Evolutionary conservation across 2,888 invertebrate species (phyloP), one percentile per base, ranked within the genome.

Genomic region (Ashinkailepas kermadecensis): DNA sequence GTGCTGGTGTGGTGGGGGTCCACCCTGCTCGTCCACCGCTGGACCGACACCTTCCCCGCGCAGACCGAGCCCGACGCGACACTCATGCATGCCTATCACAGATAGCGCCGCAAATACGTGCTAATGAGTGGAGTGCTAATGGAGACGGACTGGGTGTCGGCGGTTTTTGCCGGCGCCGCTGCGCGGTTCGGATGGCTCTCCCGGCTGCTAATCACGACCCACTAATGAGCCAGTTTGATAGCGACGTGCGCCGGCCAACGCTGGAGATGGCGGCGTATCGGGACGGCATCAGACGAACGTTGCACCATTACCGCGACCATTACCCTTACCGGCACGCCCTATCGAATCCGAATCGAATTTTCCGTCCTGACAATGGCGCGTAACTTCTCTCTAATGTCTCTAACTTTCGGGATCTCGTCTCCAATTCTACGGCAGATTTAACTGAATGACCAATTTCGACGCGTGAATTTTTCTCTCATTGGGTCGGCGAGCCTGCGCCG

Each of bases 401-500:
- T 74, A 74, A 74, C 74, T 74, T 74, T 74, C 74, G 25, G 13
- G 74, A 74, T 74, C 74, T 74, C 74, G 74, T 74, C 74, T 54
- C 74, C 74, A 74, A 74, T 74, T 74, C 74, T 74, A 74, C 74
- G 74, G 74, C 74, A 39, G 74, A 74, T 74, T 74, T 74, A 74
- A 74, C 74, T 74, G 74, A 74, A 74, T 74, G 74, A 74, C 74
- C 74, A 74, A 74, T 74, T 74, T 13, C 39, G 54, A 74, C 74
- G 74, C 74, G 74, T 74, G 74, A 74, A 74, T 74, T 74, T 74
- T 74, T 74, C 39, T 74, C 74, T 74, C 74, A 74, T 74, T 74
- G 74, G 54, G 74, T 25, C 39, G 54, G 39, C 39, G 21, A 18
- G 21, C 74, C 74, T 3, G 23, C 54, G 13, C 23, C 23, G 74